Evolutionary conservation across 2,888 invertebrate genomes (phyloP), one percentile per base, ranked within the genome.

Genomic region (Polia nebulosa): DNA sequence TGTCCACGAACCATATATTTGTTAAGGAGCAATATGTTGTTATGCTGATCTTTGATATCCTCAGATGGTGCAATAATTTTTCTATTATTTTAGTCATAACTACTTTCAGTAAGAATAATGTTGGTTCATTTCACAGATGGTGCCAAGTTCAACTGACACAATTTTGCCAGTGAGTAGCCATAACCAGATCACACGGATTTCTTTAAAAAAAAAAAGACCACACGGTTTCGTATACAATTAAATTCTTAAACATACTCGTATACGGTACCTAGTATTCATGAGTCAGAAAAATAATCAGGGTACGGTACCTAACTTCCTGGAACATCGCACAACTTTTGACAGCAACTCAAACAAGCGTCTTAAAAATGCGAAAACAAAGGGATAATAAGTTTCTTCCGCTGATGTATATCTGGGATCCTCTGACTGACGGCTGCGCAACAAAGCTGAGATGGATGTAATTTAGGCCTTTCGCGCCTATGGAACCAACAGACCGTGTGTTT

Each of bases 311-410:
- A 67, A 64, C 47, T 64, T 78, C 53, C 41, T 62, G 57, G 41
- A 27, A 58, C 25, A 41, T 22, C 8, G 29, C 8, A 47, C 45
- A 51, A 36, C 6, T 64, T 68, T 57, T 53, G 66, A 72, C 66
- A 72, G 61, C 51, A 8, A 20, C 59, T 64, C 63, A 61, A 77
- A 68, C 58, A 64, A 72, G 63, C 52, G 57, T 9, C 29, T 77
- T 59, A 78, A 73, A 76, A 78, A 68, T 62, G 68, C 73, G 51
- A 91, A 91, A 90, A 87, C 87, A 89, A 77, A 83, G 82, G 85
- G 80, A 87, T 91, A 91, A 91, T 90, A 81, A 82, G 80, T 77
- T 70, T 83, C 87, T 89, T 92, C 91, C 90, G 87, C 69, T 71
- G 81, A 77, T 70, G 85, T 89, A 88, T 89, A 83, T 80, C 75